These are phyloP conservation scores for roundworm (Caenorhabditis elegans) DNA, from an alignment of 1,140 invertebrate genomes.

Conservation along the genomic window WBcel235 BX284606.5:10703001-10703500, in stretches of 20 bases:
- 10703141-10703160: conserved; percentile 61
- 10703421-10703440: conserved; percentile 42
- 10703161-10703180: conserved; percentile 75
- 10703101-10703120: neutral
- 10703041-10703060: conserved; percentile 73
- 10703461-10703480: neutral
- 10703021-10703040: conserved; percentile 70
- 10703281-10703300: conserved; percentile 70
- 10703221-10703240: conserved; percentile 83
- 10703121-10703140: conserved; percentile 55
- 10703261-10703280: conserved; percentile 84
- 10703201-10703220: conserved; percentile 96
- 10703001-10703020: conserved; percentile 82
- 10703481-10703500: neutral
- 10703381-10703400: conserved; percentile 75
- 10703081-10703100: neutral
- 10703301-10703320: neutral
- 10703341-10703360: conserved; percentile 81
- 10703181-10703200: conserved; percentile 86
- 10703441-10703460: conserved; percentile 47
- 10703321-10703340: conserved; percentile 68
- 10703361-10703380: conserved; percentile 86
- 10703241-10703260: conserved; percentile 75
- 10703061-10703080: conserved; percentile 43
- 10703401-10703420: conserved; percentile 48